These are phyloP conservation scores for Tinea trinotella DNA, from an alignment of 2,888 invertebrate genomes.

Conservation along the genomic window DNA sequence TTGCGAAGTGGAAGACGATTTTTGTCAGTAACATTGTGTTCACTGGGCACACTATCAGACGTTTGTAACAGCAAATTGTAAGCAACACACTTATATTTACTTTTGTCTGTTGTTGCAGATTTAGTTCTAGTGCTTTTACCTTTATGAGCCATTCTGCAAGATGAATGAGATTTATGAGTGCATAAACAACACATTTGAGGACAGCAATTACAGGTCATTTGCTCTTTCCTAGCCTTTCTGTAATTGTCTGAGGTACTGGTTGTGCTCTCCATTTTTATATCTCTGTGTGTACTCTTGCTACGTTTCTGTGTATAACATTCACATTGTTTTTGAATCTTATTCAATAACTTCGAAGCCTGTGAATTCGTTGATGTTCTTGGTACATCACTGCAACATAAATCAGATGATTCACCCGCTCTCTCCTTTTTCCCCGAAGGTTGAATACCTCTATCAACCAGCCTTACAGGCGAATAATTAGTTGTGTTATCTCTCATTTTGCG, in stretches of 20 bases:
- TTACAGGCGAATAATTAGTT: slow-evolving; percentile 23
- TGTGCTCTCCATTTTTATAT: slow-evolving; percentile 40
- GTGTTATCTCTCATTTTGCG: not conserved
- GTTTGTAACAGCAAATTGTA: slow-evolving; percentile 63
- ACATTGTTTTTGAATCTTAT: slow-evolving; percentile 56
- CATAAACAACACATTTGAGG: not conserved
- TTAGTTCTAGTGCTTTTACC: slow-evolving; percentile 41
- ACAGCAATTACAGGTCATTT: not conserved
- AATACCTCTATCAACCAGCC: slow-evolving; percentile 38
- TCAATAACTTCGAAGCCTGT: slow-evolving; percentile 48
- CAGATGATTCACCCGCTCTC: slow-evolving; percentile 35
- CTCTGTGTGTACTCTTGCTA: slow-evolving; percentile 35
- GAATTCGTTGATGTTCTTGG: slow-evolving; percentile 53
- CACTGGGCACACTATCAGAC: slow-evolving; percentile 53
- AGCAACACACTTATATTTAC: slow-evolving; percentile 50
- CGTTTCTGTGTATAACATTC: slow-evolving; percentile 55
- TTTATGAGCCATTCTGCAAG: slow-evolving; percentile 41
- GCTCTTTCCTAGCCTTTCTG: slow-evolving; percentile 43
- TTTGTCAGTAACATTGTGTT: slow-evolving; percentile 34
- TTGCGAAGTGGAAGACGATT: slow-evolving; percentile 40
- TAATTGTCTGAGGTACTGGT: slow-evolving; percentile 52
- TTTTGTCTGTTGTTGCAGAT: slow-evolving; percentile 34
- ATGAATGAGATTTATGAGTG: slow-evolving; percentile 32
- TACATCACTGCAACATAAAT: slow-evolving; percentile 35
- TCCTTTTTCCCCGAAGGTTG: slow-evolving; percentile 31